These are phyloP conservation scores for Platynereis dumerilii DNA, from an alignment of 2,888 invertebrate species.

Conservation along the genomic window DNA sequence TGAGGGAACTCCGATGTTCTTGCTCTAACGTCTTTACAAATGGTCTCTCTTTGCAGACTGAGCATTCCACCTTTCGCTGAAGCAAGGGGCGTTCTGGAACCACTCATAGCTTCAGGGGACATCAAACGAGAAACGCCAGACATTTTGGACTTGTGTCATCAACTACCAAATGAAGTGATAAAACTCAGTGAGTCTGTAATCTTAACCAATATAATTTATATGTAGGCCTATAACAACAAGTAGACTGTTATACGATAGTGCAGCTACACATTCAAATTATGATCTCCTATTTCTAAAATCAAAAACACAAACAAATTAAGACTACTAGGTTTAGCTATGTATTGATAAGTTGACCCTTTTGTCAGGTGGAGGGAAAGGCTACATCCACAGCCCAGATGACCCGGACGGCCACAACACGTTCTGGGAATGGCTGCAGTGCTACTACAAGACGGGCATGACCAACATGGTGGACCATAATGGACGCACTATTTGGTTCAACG, in stretches of 20 bases:
- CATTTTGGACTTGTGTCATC: conserved; percentile 53
- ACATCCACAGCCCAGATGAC: conserved; percentile 45
- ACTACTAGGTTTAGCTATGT: neutral
- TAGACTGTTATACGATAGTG: no score
- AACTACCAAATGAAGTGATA: conserved; percentile 55
- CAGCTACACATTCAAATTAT: neutral
- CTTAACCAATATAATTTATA: no score
- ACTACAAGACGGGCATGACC: conserved; percentile 58
- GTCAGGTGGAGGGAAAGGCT: conserved; percentile 1
- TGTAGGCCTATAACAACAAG: no score
- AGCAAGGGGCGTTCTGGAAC: conserved; percentile 52
- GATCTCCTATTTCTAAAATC: no score
- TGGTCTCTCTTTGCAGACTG: conserved; percentile 39
- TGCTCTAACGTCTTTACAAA: no score
- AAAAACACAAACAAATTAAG: no score
- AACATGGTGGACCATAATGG: conserved; percentile 56
- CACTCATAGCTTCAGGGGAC: conserved; percentile 32
- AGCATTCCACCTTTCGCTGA: conserved; percentile 55
- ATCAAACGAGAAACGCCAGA: conserved; percentile 49
- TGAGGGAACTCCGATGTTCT: no score
- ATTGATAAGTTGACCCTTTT: no score
- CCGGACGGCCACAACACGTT: conserved; percentile 43
- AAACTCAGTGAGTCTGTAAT: conserved; percentile 45
- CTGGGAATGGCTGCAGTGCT: conserved; percentile 59
- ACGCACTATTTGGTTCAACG: conserved; percentile 60